Percentiles rank a stretch among this genome's conserved stretches.
Evolutionary conservation across 1,140 invertebrate genomes (phyloP).

Genomic region (Zaprionus gabonicus): DNA sequence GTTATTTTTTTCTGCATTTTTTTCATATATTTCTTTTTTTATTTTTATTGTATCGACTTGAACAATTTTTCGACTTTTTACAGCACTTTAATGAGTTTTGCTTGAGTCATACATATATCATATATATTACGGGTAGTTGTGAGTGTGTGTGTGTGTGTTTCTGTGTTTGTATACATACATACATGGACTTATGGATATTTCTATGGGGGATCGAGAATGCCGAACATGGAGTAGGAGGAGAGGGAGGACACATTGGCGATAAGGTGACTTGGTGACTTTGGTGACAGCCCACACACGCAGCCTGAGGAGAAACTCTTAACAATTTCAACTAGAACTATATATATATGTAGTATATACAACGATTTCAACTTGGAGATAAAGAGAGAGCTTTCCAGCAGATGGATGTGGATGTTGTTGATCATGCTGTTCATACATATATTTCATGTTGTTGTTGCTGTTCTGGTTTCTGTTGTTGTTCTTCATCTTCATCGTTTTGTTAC

Average conservation of each 20-base stretch:
- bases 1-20: conserved; percentile 6
- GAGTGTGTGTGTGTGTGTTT: not conserved
- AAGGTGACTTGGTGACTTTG: not conserved
- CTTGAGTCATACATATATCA: conserved; percentile 45
- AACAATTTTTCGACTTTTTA: conserved; percentile 75
- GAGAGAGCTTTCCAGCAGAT: conserved; percentile 8
- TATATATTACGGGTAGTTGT: conserved; percentile 35
- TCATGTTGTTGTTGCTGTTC: not conserved
- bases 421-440: not conserved
- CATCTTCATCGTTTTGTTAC: not conserved
- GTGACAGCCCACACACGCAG: conserved; percentile 14
- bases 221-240: conserved; percentile 5
- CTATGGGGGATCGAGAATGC: conserved; percentile 18
- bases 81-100: conserved; percentile 70
- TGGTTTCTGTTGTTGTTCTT: conserved; percentile 1
- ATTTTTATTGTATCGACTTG: conserved; percentile 58
- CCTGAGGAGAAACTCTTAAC: conserved; percentile 38
- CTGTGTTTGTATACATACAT: conserved; percentile 29
- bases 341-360: conserved; percentile 44
- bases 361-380: conserved; percentile 22
- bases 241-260: conserved; percentile 14
- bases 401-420: conserved; percentile 1
- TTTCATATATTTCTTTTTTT: conserved; percentile 8
- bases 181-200: conserved; percentile 18
- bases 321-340: conserved; percentile 31